These are phyloP conservation scores for Craterocephalus amniculus DNA, from an alignment of 2,797 vertebrate species.

Conservation along the genomic window DNA sequence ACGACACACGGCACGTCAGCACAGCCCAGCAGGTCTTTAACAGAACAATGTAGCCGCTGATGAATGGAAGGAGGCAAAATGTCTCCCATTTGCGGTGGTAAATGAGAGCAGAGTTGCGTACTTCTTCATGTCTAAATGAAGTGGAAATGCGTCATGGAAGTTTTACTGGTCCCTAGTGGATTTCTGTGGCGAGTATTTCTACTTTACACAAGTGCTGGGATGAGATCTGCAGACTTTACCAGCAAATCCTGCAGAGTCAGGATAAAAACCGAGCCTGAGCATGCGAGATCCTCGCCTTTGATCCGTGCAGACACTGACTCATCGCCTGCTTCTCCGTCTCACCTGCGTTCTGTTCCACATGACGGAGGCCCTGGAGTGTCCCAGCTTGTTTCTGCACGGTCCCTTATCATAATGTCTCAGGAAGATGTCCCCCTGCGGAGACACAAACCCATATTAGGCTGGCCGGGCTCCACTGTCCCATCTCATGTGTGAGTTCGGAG, in stretches of 20 bases:
- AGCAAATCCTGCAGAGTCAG: constrained; percentile 18
- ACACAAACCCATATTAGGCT: constrained; percentile 15
- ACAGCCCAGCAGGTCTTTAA: constrained; percentile 9
- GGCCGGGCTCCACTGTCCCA: not conserved
- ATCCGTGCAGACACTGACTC: constrained; percentile 17
- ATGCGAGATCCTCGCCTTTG: constrained; percentile 13
- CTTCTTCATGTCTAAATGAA: not conserved
- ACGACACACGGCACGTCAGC: not conserved
- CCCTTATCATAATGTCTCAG: constrained; percentile 97
- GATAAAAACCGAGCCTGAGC: constrained; percentile 24
- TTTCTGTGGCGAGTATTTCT: constrained; percentile 4
- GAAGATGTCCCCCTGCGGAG: constrained; percentile 94
- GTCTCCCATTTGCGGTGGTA: not conserved
- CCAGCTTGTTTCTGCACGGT: constrained; percentile 95
- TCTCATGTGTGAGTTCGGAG: not conserved
- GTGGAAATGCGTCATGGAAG: not conserved
- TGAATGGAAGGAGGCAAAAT: not conserved
- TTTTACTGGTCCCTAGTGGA: not conserved
- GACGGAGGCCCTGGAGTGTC: constrained; percentile 94
- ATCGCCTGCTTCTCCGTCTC: constrained; percentile 23
- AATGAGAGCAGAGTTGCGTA: not conserved
- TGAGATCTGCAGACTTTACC: constrained; percentile 21
- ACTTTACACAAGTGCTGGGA: constrained; percentile 1
- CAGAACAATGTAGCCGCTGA: constrained; percentile 4
- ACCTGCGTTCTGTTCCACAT: constrained; percentile 99